These are phyloP conservation scores for Tetramorium alpestre DNA, from an alignment of 1,140 invertebrate species.

Conservation along the genomic window DNA sequence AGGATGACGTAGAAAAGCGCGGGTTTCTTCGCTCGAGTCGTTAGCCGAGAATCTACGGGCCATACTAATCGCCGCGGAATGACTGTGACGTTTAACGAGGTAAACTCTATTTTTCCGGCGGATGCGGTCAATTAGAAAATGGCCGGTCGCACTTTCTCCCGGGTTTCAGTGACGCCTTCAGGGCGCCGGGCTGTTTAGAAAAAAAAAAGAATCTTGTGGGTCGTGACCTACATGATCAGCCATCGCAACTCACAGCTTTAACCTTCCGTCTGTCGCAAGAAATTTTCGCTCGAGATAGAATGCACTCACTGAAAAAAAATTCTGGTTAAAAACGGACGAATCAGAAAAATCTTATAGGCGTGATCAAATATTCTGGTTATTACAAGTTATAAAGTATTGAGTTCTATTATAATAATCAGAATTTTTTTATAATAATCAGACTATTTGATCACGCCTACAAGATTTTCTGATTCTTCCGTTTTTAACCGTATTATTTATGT, in stretches of 20 bases:
- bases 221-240: slow-evolving; percentile 31
- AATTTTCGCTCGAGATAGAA: neutral
- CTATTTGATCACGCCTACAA: too few relatives aligned
- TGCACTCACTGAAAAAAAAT: too few relatives aligned
- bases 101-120: slow-evolving; percentile 77
- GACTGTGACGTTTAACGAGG: slow-evolving; percentile 30
- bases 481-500: neutral
- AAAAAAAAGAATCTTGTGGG: slow-evolving; percentile 28
- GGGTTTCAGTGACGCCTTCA: neutral
- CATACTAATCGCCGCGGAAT: slow-evolving; percentile 30
- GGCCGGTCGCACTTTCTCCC: slow-evolving; percentile 78
- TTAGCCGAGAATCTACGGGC: slow-evolving; percentile 50
- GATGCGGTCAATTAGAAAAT: slow-evolving; percentile 82
- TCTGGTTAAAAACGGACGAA: too few relatives aligned
- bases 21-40: slow-evolving; percentile 55
- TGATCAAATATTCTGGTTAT: too few relatives aligned
- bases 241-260: slow-evolving; percentile 26
- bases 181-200: neutral
- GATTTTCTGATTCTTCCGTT: too few relatives aligned
- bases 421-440: too few relatives aligned
- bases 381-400: too few relatives aligned
- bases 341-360: too few relatives aligned
- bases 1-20: slow-evolving; percentile 43
- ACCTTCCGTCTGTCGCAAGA: neutral
- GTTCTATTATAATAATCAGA: too few relatives aligned